Percentiles rank a stretch among this genome's conserved stretches.
These are phyloP conservation scores for Trimorus sp. DNA, from an alignment of 2,888 invertebrate genomes.

Conservation along the genomic window DNA sequence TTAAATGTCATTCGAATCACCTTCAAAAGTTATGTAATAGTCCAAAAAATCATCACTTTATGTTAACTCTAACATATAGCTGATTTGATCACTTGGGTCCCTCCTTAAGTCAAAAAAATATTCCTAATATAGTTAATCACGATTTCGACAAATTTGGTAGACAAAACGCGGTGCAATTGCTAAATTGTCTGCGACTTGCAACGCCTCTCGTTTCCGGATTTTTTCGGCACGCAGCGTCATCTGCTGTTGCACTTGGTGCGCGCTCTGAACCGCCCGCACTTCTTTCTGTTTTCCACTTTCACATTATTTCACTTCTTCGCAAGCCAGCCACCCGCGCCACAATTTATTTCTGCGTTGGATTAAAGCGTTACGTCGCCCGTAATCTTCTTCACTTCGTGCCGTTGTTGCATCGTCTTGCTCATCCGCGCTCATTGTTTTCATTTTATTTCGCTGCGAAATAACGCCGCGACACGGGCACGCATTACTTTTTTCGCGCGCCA, in stretches of 20 bases:
- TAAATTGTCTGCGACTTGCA: too few species aligned
- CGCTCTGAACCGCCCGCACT: conserved; percentile 25
- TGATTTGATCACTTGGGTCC: too few species aligned
- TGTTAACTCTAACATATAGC: too few species aligned
- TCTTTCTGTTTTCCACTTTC: conserved; percentile 52
- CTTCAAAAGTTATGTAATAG: too few species aligned
- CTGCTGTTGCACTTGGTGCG: conserved; percentile 35
- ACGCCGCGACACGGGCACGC: conserved; percentile 37
- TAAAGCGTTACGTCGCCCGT: conserved; percentile 67
- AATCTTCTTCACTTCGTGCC: conserved; percentile 68
- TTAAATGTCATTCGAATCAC: too few species aligned
- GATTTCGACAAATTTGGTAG: too few species aligned
- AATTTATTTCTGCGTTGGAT: conserved; percentile 72
- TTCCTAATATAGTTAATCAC: too few species aligned
- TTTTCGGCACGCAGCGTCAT: not conserved
- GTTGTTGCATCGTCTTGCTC: conserved; percentile 53
- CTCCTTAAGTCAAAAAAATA: too few species aligned
- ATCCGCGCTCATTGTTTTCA: conserved; percentile 49
- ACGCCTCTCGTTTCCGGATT: too few species aligned
- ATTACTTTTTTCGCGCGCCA: conserved; percentile 30
- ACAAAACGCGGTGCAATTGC: too few species aligned
- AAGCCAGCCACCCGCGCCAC: conserved; percentile 62
- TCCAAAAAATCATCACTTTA: too few species aligned
- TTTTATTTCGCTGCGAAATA: conserved; percentile 46
- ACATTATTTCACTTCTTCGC: conserved; percentile 56